These are phyloP conservation scores for Diglossa cyanea DNA, from an alignment of 2,797 vertebrate genomes.

Conservation along the genomic window DNA sequence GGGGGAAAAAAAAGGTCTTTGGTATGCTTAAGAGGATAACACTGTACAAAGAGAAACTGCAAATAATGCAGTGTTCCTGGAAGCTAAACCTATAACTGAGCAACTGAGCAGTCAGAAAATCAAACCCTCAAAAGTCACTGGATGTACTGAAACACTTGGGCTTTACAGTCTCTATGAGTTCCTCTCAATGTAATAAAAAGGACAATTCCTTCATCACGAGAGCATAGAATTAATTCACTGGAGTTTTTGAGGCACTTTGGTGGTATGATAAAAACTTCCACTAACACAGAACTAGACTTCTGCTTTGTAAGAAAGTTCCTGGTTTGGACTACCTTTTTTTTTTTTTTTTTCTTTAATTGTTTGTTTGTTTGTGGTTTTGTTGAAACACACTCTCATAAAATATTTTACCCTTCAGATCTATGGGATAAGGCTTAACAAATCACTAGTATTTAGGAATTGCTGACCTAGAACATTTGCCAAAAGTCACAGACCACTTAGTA, in stretches of 20 bases:
- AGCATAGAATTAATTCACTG: neutral
- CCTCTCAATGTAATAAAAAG: neutral
- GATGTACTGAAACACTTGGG: neutral
- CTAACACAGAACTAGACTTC: neutral
- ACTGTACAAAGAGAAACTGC: neutral
- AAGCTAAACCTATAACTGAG: neutral
- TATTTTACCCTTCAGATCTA: neutral
- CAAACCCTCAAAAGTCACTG: neutral
- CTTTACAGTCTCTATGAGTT: neutral
- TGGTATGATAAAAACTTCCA: neutral
- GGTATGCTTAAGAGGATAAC: neutral
- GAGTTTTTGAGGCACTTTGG: neutral
- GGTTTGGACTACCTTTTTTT: neutral
- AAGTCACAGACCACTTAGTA: neutral
- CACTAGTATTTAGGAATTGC: neutral
- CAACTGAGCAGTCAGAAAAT: neutral
- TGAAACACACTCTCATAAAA: neutral
- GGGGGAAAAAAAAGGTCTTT: rapidly evolving
- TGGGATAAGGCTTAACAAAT: neutral
- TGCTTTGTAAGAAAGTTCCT: neutral
- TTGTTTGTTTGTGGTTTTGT: neutral
- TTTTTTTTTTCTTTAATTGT: neutral
- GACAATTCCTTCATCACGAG: neutral
- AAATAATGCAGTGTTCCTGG: neutral
- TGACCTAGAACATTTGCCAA: neutral